Evolutionary conservation across 1,140 invertebrate species (phyloP).

Genomic region (Heliothis subflexa): DNA sequence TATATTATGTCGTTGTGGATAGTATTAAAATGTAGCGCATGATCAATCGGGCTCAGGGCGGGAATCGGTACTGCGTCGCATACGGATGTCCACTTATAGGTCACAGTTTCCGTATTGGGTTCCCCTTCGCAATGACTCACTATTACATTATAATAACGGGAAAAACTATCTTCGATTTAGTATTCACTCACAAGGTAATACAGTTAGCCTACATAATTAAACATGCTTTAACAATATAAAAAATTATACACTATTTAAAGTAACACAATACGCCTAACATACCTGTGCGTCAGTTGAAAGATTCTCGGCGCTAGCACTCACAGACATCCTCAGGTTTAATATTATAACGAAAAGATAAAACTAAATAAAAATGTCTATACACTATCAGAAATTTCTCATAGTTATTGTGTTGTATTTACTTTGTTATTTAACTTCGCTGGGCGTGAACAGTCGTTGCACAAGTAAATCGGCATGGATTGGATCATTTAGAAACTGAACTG

Average conservation of each 20-base stretch:
- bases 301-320: slow-evolving; percentile 90
- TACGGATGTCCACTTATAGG: slow-evolving; percentile 48
- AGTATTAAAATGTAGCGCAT: neutral
- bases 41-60: neutral
- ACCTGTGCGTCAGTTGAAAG: slow-evolving; percentile 88
- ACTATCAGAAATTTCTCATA: slow-evolving; percentile 69
- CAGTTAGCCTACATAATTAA: neutral
- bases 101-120: slow-evolving; percentile 68
- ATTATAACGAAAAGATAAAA: slow-evolving; percentile 55
- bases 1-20: neutral
- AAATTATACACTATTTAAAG: neutral
- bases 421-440: slow-evolving; percentile 56
- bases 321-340: slow-evolving; percentile 84
- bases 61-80: slow-evolving; percentile 21
- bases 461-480: slow-evolving; percentile 1
- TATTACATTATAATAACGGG: slow-evolving; percentile 33
- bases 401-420: slow-evolving; percentile 59
- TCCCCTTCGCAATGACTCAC: slow-evolving; percentile 63
- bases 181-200: no score
- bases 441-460: slow-evolving; percentile 54
- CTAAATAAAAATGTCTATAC: slow-evolving; percentile 56
- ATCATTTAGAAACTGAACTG: neutral
- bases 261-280: slow-evolving; percentile 40
- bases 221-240: slow-evolving; percentile 4
- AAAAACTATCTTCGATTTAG: neutral